A percentile compares a stretch with the other conserved stretches of the same genome.
phyloP scores from a whole-genome alignment of 2,797 vertebrate species.

The Premnoplex brunnescens region DNA sequence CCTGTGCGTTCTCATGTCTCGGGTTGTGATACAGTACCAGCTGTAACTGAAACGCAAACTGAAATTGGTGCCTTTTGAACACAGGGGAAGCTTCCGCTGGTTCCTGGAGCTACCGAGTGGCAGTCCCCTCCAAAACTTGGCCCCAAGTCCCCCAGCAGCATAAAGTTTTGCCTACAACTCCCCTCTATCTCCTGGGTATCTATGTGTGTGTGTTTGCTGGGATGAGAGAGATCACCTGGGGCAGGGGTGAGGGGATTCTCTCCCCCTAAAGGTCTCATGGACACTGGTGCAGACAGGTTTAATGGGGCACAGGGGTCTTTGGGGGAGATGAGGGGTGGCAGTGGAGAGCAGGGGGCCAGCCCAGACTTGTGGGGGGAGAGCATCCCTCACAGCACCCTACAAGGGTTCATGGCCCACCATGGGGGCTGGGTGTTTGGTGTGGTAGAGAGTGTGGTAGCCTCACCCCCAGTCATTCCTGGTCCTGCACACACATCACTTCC shows the following conservation, averaged over 20 bases:
- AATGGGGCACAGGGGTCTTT: background rate
- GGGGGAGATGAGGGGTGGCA: background rate
- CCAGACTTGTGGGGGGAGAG: accelerated
- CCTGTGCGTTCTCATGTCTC: background rate
- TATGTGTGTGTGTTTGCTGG: accelerated
- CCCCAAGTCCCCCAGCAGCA: background rate
- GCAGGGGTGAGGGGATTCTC: background rate
- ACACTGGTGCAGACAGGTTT: background rate
- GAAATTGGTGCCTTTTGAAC: conserved; percentile 65
- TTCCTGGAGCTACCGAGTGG: background rate
- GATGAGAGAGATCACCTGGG: too few relatives aligned
- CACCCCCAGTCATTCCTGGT: accelerated
- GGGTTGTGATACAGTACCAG: background rate
- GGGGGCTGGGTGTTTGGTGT: background rate
- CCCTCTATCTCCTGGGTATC: background rate
- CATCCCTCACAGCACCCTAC: background rate
- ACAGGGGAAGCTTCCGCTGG: conserved; percentile 15
- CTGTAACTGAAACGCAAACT: background rate
- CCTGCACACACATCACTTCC: too few relatives aligned
- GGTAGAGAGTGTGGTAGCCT: accelerated
- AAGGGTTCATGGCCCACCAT: conserved; percentile 67
- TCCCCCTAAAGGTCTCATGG: background rate
- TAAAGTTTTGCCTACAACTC: conserved; percentile 40
- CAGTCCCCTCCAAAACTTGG: background rate
- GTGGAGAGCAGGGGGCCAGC: too few relatives aligned